Evolutionary conservation across 2,113 vertebrate genomes (phyloP).

Genomic region (Melanerpes aurifrons): DNA sequence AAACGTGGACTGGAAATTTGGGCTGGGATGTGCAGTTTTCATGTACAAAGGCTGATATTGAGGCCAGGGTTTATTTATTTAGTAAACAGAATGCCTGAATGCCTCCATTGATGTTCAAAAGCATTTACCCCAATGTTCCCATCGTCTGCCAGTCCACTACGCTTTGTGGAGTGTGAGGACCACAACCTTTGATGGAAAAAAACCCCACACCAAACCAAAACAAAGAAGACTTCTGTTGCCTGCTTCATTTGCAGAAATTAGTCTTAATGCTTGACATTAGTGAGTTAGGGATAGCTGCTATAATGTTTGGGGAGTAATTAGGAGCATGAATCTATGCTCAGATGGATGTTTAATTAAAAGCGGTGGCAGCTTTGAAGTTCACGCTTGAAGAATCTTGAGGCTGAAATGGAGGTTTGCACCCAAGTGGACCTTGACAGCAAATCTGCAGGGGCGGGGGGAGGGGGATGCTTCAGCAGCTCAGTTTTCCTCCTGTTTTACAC

Average conservation of each 20-base stretch:
- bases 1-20: not conserved
- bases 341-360: conserved; percentile 60
- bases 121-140: not conserved
- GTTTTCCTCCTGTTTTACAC: not conserved
- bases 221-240: not conserved
- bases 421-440: not conserved
- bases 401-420: conserved; percentile 33
- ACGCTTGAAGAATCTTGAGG: conserved; percentile 12
- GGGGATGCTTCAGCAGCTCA: not conserved
- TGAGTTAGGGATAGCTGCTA: conserved; percentile 45
- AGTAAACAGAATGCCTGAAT: not conserved
- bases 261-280: conserved; percentile 21
- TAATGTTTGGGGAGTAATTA: conserved; percentile 42
- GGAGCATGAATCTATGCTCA: conserved; percentile 34
- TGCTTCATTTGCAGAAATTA: conserved; percentile 19
- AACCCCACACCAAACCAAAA: too few relatives aligned
- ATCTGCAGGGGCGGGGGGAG: not conserved
- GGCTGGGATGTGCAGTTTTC: not conserved
- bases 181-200: not conserved
- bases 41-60: not conserved
- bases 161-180: not conserved
- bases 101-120: conserved; percentile 1
- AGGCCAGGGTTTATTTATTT: not conserved
- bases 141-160: not conserved
- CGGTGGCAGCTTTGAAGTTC: conserved; percentile 43